Percentiles rank a stretch among this genome's conserved stretches.
phyloP scores from a whole-genome alignment of 2,797 vertebrate species.

The Staurois parvus region DNA sequence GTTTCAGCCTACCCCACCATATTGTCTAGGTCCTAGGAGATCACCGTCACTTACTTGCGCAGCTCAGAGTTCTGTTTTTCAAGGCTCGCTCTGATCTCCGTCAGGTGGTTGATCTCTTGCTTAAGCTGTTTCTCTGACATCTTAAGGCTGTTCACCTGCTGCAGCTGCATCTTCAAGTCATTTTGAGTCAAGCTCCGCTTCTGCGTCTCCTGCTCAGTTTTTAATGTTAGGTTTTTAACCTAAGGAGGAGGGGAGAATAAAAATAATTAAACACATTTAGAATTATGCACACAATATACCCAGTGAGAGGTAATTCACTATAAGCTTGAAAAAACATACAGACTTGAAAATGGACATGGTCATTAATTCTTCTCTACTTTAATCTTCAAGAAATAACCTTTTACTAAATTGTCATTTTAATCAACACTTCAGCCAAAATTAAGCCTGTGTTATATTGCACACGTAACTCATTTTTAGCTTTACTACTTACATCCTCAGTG shows the following conservation, averaged over 20 bases:
- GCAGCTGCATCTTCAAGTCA: conserved; percentile 94
- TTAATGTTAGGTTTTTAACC: conserved; percentile 93
- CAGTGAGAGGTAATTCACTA: too few relatives aligned
- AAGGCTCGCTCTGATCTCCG: conserved; percentile 92
- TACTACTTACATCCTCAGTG: conserved; percentile 87
- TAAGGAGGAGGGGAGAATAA: conserved; percentile 69
- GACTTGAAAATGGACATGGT: too few relatives aligned
- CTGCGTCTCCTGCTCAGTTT: conserved; percentile 97
- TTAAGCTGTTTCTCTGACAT: conserved; percentile 97
- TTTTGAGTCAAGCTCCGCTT: conserved; percentile 95
- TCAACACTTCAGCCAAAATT: too few relatives aligned
- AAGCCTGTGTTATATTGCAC: background rate
- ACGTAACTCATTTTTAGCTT: background rate
- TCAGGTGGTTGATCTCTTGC: conserved; percentile 94
- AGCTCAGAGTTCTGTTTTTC: conserved; percentile 97
- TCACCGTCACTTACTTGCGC: conserved; percentile 84
- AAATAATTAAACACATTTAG: background rate
- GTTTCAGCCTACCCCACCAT: background rate
- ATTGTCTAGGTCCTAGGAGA: background rate
- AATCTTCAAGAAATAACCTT: too few relatives aligned
- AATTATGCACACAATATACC: background rate
- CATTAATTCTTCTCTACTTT: too few relatives aligned
- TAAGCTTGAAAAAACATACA: too few relatives aligned
- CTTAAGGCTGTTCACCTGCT: conserved; percentile 89
- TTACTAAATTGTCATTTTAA: too few relatives aligned